phyloP scores from a whole-genome alignment of 1,140 invertebrate genomes.

The Phenacoccus solenopsis region DNA sequence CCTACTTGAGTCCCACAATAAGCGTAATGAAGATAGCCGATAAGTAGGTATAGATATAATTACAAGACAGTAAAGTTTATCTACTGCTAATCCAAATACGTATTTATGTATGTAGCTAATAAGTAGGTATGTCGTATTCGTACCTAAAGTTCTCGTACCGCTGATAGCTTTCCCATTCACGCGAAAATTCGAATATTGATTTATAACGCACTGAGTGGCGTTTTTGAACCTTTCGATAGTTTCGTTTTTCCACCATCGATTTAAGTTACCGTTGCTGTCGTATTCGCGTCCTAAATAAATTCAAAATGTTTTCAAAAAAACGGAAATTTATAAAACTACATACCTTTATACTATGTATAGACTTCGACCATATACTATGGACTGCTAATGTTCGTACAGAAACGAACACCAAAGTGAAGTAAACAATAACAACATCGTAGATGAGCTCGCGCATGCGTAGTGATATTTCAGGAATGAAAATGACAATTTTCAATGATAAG shows the following conservation, averaged over 20 bases:
- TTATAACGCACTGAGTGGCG: conserved; percentile 76
- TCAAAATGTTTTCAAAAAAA: background rate
- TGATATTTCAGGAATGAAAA: too few relatives aligned
- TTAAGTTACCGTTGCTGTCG: conserved; percentile 84
- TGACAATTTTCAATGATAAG: too few relatives aligned
- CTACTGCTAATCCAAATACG: background rate
- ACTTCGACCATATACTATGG: too few relatives aligned
- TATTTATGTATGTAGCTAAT: background rate
- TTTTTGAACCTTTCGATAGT: conserved; percentile 83
- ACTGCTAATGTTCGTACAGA: too few relatives aligned
- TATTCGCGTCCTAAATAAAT: conserved; percentile 58
- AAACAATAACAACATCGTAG: too few relatives aligned
- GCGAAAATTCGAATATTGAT: conserved; percentile 69
- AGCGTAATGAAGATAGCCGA: too few relatives aligned
- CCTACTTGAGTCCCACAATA: too few relatives aligned
- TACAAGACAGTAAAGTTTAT: conserved; percentile 29
- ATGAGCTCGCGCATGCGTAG: too few relatives aligned
- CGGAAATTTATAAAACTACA: too few relatives aligned
- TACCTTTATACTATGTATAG: too few relatives aligned
- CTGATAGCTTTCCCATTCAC: conserved; percentile 44
- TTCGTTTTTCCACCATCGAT: conserved; percentile 95
- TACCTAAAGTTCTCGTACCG: conserved; percentile 48
- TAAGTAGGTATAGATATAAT: too few relatives aligned
- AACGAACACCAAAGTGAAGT: too few relatives aligned
- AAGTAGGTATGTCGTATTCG: background rate